Evolutionary conservation across 2,797 vertebrate species (phyloP).

Genomic region (Vireo griseus): DNA sequence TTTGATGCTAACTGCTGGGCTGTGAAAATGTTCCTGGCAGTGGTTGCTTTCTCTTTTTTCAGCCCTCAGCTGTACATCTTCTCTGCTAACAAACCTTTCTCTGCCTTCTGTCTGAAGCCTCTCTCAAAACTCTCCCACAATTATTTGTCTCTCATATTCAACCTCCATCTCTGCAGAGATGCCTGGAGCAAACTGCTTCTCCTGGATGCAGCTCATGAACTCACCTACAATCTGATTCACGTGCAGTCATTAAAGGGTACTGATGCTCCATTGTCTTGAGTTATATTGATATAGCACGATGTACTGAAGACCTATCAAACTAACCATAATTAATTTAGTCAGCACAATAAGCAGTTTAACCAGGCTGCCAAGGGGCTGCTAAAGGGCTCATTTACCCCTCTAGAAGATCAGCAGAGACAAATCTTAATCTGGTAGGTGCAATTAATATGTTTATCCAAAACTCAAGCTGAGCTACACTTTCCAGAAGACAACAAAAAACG

Average conservation of each 20-base stretch:
- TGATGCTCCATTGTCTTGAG: neutral
- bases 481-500: neutral
- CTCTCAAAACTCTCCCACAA: neutral
- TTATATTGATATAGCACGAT: neutral
- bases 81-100: neutral
- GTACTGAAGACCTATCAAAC: neutral
- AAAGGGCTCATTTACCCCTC: neutral
- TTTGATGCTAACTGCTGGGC: neutral
- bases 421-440: neutral
- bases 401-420: neutral
- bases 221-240: neutral
- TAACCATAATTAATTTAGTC: neutral
- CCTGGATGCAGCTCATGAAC: neutral
- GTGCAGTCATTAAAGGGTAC: neutral
- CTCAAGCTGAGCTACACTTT: neutral
- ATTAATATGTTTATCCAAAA: neutral
- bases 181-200: neutral
- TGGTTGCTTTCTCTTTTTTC: neutral
- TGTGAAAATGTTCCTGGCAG: neutral
- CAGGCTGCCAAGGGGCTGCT: neutral
- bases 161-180: neutral
- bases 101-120: neutral
- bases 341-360: neutral
- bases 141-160: neutral
- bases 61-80: neutral